Conservation (phyloP, 2,888 invertebrate species). For the Mayetiola destructor region DNA sequence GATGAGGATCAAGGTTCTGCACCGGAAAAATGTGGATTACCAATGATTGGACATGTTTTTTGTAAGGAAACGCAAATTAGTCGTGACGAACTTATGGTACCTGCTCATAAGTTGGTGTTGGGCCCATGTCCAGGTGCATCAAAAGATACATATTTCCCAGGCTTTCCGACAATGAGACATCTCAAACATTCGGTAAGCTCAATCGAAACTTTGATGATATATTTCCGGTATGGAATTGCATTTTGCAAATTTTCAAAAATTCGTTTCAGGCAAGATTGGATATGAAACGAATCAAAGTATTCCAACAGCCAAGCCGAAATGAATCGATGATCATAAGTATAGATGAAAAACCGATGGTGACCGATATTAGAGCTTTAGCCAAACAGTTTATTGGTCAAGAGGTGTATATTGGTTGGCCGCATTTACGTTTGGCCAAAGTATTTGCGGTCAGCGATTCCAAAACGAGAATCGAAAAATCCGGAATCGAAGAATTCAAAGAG, state of each 20-base stretch:
- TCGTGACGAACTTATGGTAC: conserved; percentile 29
- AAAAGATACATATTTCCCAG: conserved; percentile 61
- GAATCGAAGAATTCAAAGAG: conserved; percentile 26
- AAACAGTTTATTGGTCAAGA: conserved; percentile 52
- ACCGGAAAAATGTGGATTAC: neutral
- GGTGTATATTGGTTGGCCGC: conserved; percentile 84
- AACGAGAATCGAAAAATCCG: conserved; percentile 34
- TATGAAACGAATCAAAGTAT: conserved; percentile 67
- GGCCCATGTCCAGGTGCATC: conserved; percentile 56
- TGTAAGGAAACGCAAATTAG: conserved; percentile 26
- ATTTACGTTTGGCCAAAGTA: conserved; percentile 69
- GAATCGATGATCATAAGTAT: conserved; percentile 62
- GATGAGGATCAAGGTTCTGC: conserved; percentile 41
- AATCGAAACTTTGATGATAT: conserved; percentile 8
- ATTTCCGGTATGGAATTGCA: neutral
- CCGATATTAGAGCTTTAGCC: conserved; percentile 40
- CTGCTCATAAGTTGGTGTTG: conserved; percentile 42
- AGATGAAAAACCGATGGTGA: conserved; percentile 30
- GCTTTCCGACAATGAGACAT: conserved; percentile 85
- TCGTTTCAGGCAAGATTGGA: conserved; percentile 45
- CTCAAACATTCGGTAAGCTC: conserved; percentile 56
- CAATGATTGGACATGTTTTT: conserved; percentile 19
- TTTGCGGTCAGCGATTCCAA: conserved; percentile 27
- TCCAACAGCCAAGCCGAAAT: conserved; percentile 66
- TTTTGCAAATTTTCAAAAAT: conserved; percentile 17